Percentiles rank a stretch among this genome's conserved stretches.
Evolutionary conservation across 2,888 invertebrate genomes (phyloP).

Genomic region (Drosophila meridiana): DNA sequence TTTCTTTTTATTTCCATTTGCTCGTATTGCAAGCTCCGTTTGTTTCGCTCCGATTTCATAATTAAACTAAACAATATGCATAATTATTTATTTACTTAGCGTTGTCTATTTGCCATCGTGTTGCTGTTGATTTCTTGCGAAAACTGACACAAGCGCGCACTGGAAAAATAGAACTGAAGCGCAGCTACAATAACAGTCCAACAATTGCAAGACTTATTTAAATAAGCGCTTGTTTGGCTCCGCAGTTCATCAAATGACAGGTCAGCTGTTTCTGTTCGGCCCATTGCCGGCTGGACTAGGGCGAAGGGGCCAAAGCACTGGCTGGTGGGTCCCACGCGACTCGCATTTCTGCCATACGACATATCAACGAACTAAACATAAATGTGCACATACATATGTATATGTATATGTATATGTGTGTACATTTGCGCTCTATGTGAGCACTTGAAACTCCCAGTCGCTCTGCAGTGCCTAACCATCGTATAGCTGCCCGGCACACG

Average conservation of each 20-base stretch:
- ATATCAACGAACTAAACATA: conserved; percentile 22
- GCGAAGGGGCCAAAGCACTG: conserved; percentile 13
- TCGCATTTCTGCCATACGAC: conserved; percentile 56
- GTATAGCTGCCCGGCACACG: conserved; percentile 17
- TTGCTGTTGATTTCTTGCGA: conserved; percentile 49
- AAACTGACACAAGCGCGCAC: conserved; percentile 43
- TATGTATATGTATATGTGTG: neutral
- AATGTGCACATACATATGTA: neutral
- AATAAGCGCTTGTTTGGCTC: conserved; percentile 47
- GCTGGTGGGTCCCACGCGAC: conserved; percentile 69
- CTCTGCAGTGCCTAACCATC: conserved; percentile 35
- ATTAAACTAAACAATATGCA: conserved; percentile 30
- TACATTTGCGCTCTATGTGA: conserved; percentile 3
- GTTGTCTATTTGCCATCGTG: conserved; percentile 9
- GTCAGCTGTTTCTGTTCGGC: conserved; percentile 57
- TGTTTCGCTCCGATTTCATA: conserved; percentile 43
- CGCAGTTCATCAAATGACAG: conserved; percentile 49
- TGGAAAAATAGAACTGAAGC: conserved; percentile 41
- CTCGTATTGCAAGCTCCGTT: conserved; percentile 28
- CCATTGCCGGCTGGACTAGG: conserved; percentile 8
- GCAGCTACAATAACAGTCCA: conserved; percentile 30
- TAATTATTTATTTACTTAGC: conserved; percentile 43
- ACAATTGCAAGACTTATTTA: conserved; percentile 52
- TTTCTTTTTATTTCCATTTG: conserved; percentile 22
- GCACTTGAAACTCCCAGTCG: conserved; percentile 46